Conservation (phyloP, 2,797 vertebrate species). For the Sebastes aleutianus region DNA sequence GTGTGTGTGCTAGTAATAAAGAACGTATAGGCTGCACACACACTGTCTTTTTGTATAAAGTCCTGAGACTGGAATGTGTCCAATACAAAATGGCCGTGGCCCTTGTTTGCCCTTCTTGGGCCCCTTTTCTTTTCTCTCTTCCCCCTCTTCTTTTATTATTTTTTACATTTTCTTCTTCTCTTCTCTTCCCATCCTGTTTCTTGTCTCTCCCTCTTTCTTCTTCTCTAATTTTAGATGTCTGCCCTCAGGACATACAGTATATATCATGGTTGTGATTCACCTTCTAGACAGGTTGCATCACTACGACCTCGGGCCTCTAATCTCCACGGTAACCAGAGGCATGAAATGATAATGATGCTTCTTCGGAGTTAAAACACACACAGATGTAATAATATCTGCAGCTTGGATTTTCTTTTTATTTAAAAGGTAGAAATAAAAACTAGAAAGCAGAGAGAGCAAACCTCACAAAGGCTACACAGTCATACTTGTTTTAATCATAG, state of each 20-base stretch:
- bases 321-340: constrained; percentile 11
- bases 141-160: neutral
- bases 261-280: neutral
- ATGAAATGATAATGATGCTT: constrained; percentile 2
- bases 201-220: neutral
- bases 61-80: constrained; percentile 55
- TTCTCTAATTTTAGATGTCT: neutral
- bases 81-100: constrained; percentile 29
- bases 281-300: constrained; percentile 31
- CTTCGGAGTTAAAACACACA: neutral
- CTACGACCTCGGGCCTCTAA: neutral
- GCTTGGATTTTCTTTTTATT: neutral
- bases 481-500: neutral
- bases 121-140: neutral
- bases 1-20: neutral
- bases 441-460: neutral
- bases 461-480: too few species aligned
- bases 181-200: neutral
- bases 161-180: neutral
- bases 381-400: neutral
- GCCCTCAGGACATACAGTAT: constrained; percentile 6
- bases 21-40: constrained; percentile 37
- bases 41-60: constrained; percentile 49
- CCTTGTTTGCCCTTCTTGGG: constrained; percentile 20
- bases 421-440: neutral